Base-by-base conservation (phyloP, 2,797 vertebrate species). In the Scomberomorus guttatus region DNA sequence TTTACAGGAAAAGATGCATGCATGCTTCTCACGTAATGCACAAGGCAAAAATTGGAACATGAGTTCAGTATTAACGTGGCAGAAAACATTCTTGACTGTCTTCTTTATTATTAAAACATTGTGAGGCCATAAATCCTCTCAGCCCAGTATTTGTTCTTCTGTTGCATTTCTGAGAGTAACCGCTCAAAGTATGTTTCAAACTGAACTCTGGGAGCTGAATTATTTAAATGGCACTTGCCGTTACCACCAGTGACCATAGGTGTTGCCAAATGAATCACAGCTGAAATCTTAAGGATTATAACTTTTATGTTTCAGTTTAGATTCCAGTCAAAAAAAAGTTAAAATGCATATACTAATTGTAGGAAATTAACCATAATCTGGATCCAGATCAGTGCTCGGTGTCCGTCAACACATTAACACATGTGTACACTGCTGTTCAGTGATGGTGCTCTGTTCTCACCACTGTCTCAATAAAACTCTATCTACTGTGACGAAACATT, bases 401-500 rank as follows among this genome's bases (percentile, higher is more conserved):
- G 50, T 72, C 67, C 18, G 20, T 63, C n/a, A 66, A 37, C 65
- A 42, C 56, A 25, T 60, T 4, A 68, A 51, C 54, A 72, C 80
- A 67, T 55, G 42, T 55, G 78, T 76, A 79, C 54, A 39, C 84
- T 77, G 73, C 77, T 87, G 82, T 76, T 84, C 80, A 71, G 86
- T 72, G 86, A 91, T 77, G 83, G 90, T 89, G 85, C 89, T 90
- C 78, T 54, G 56, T 63, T 81, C 76, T 83, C 78, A 77, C 72
- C 89, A 77, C 81, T 71, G 79, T 85, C 88, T 73, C 51, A 76
- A 84, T 54, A 75, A 77, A 84, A 77, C 79, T 78, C 68, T 71
- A 79, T 73, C 75, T 81, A 90, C 92, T 90, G 85, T 90, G 91
- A 92, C 24, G 1, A 75, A 80, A 60, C 73, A 56, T 81, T 86